Conservation (phyloP, 2,797 vertebrate genomes). For the Sebastiscus tertius region DNA sequence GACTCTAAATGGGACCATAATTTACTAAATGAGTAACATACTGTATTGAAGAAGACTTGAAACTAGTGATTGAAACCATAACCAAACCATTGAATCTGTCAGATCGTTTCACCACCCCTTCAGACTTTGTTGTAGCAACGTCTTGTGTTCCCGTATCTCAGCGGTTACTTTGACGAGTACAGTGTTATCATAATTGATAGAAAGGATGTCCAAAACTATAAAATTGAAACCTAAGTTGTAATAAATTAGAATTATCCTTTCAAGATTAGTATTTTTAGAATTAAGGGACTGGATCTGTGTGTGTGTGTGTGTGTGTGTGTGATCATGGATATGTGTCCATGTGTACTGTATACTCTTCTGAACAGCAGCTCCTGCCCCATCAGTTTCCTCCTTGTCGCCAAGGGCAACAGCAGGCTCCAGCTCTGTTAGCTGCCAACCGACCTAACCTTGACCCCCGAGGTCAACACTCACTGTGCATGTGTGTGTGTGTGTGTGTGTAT, state of each 20-base stretch:
- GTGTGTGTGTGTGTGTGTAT: slow-evolving; percentile 6
- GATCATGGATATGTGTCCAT: not conserved
- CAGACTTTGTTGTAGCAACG: not conserved
- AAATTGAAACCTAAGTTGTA: not conserved
- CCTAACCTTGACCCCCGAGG: slow-evolving; percentile 76
- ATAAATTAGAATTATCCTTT: not conserved
- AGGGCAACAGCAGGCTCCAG: slow-evolving; percentile 72
- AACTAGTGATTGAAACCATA: no score
- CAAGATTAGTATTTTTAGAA: not conserved
- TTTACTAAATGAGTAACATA: no score
- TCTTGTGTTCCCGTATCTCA: not conserved
- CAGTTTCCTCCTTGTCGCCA: slow-evolving; percentile 62
- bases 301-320: not conserved
- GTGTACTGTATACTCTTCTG: not conserved
- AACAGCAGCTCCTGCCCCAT: slow-evolving; percentile 55
- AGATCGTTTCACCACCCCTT: not conserved
- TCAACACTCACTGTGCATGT: slow-evolving; percentile 34
- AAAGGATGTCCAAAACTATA: not conserved
- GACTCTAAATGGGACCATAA: no score
- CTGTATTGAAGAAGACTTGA: no score
- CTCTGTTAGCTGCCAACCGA: slow-evolving; percentile 64
- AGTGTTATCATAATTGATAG: not conserved
- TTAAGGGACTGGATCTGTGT: not conserved
- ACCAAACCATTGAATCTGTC: not conserved
- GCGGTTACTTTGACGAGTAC: not conserved